Base-by-base conservation (phyloP, 2,113 vertebrate genomes). In the Siniperca knerii region DNA sequence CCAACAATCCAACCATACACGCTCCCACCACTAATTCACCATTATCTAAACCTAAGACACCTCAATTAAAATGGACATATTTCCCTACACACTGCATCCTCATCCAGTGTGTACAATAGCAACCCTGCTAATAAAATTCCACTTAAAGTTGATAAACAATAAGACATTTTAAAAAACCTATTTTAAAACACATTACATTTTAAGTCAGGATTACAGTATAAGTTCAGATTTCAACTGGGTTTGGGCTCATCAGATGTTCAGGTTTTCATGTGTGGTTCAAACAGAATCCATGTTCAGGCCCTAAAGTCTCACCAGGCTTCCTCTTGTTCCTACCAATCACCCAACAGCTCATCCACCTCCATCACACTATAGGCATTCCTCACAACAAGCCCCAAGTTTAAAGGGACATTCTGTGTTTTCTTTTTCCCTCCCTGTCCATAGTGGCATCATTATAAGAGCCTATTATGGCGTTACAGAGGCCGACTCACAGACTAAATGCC, bases 361-460 rank as follows among this genome's bases (percentile, higher is more conserved):
- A 35, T 75, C 75, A 35, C 50, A 79, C 82, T 54, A 29, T 35
- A 70, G 72, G 25, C 58, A 76, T 83, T 72, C 66, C 81, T 77
- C 77, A 60, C 73, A 81, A 77, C 77, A 35, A 74, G 29, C 61
- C 74, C 35, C 46, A 71, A 0, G 61, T 85, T 90, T 88, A 87
- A 90, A 90, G 89, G 82, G 60, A 55, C 77, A 75, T 87, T 93
- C 79, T 46, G 78, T 66, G 37, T 61, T 64, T 73, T 60, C 12
- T 60, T 21, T 77, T 25, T 46, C 23, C 25, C 75, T 42, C 42
- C 29, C 83, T 25, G 77, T 87, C 90, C 86, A 91, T 87, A 87
- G 87, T 77, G 71, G 90, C 90, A 86, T 93, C 91, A 91, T 91
- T 93, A 91, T 88, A 67, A 83, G 87, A 90, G 88, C 71, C 86